phyloP scores from a whole-genome alignment of 30 jellyfish, hydroid and myxozoan species.

The Hydra vulgaris region DNA sequence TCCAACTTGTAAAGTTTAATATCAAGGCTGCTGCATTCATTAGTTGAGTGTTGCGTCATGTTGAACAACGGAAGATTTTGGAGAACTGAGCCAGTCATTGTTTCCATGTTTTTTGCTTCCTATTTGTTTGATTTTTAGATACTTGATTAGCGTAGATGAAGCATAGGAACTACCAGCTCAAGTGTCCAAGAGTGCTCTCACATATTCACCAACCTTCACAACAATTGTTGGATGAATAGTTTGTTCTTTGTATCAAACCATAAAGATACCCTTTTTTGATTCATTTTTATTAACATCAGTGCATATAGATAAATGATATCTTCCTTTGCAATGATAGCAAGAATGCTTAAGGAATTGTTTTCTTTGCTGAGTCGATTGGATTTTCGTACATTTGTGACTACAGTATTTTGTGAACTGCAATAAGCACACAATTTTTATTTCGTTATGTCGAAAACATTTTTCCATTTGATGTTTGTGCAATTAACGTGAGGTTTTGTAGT shows the following conservation, averaged over 20 bases:
- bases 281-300: slow-evolving; percentile 22
- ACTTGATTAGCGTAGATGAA: no score
- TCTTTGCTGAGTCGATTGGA: background rate
- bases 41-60: slow-evolving; percentile 2
- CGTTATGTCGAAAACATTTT: no score
- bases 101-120: slow-evolving; percentile 32
- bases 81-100: slow-evolving; percentile 33
- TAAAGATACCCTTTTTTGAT: slow-evolving; percentile 10
- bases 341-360: no score
- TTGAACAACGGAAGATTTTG: slow-evolving; percentile 24
- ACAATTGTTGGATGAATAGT: slow-evolving; percentile 28
- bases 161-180: slow-evolving; percentile 68
- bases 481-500: no score
- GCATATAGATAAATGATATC: no score
- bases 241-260: slow-evolving; percentile 13
- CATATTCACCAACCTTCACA: background rate
- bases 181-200: slow-evolving; percentile 42
- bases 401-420: slow-evolving; percentile 3
- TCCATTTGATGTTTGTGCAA: no score
- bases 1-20: slow-evolving; percentile 40
- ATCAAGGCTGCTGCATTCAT: slow-evolving; percentile 21
- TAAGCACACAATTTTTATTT: background rate
- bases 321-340: no score
- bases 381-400: slow-evolving; percentile 8
- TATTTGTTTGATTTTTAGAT: slow-evolving; percentile 3